These are phyloP conservation scores for Sturmia bella DNA, from an alignment of 2,888 invertebrate species.

Conservation along the genomic window DNA sequence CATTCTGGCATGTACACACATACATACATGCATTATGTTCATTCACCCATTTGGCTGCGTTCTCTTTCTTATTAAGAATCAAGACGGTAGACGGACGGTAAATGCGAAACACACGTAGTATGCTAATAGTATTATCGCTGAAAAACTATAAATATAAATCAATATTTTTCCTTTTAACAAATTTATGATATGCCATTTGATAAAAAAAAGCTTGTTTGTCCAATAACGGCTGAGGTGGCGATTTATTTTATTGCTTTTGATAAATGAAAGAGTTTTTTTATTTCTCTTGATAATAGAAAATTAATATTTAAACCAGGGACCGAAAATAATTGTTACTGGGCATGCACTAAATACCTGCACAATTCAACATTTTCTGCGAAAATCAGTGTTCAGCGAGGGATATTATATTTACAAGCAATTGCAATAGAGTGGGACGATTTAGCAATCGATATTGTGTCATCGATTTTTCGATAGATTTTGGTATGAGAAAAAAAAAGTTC, in stretches of 20 bases:
- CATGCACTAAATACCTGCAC: too few relatives aligned
- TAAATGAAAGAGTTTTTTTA: not conserved
- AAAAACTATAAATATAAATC: constrained; percentile 40
- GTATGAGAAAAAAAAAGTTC: too few relatives aligned
- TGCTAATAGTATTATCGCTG: constrained; percentile 6
- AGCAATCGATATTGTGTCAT: too few relatives aligned
- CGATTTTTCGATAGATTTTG: too few relatives aligned
- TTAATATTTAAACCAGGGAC: not conserved
- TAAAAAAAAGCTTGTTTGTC: constrained; percentile 29
- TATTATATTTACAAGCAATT: too few relatives aligned
- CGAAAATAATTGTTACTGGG: too few relatives aligned
- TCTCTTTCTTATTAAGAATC: not conserved
- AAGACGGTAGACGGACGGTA: not conserved
- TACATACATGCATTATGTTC: too few relatives aligned
- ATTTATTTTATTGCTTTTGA: not conserved
- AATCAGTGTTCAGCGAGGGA: too few relatives aligned
- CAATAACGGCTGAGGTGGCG: not conserved
- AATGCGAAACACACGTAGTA: not conserved
- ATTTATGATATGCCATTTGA: constrained; percentile 19
- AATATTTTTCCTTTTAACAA: constrained; percentile 32
- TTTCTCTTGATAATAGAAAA: not conserved
- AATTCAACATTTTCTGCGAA: too few relatives aligned
- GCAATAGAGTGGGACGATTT: too few relatives aligned
- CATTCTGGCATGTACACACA: not conserved
- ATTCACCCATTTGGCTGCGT: not conserved